phyloP scores from a whole-genome alignment of 2,888 invertebrate genomes.

The Holacanthella duospinosa region DNA sequence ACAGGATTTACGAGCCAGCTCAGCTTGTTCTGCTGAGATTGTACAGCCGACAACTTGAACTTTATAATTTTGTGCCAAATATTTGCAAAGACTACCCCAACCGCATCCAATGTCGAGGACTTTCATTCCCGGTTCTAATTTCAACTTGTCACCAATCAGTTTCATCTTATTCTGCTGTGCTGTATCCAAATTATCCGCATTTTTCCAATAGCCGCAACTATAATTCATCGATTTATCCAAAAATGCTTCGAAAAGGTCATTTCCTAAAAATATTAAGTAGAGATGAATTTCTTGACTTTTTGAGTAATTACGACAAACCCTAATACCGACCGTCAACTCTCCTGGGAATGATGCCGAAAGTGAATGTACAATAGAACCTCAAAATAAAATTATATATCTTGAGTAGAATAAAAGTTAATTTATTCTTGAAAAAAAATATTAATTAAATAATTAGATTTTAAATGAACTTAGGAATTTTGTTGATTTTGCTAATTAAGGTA shows the following conservation, averaged over 20 bases:
- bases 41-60: constrained; percentile 31
- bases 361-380: too few relatives aligned
- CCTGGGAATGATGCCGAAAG: too few relatives aligned
- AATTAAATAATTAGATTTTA: too few relatives aligned
- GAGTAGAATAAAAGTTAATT: too few relatives aligned
- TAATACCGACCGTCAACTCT: too few relatives aligned
- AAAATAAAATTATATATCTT: too few relatives aligned
- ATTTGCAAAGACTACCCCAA: constrained; percentile 32
- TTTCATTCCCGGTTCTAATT: constrained; percentile 32
- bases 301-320: background rate
- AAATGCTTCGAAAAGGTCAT: background rate
- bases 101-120: constrained; percentile 32
- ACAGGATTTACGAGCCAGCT: constrained; percentile 19
- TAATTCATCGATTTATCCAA: background rate
- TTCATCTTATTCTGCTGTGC: constrained; percentile 33
- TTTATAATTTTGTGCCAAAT: constrained; percentile 26
- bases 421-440: too few relatives aligned
- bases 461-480: too few relatives aligned
- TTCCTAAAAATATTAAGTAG: background rate
- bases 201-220: constrained; percentile 30
- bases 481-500: too few relatives aligned
- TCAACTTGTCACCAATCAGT: constrained; percentile 26
- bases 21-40: constrained; percentile 26
- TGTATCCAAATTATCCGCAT: constrained; percentile 26
- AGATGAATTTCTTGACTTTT: background rate